A percentile compares a stretch with the other conserved stretches of the same genome.
Conservation (phyloP, 2,797 vertebrate genomes). For the Diplodus puntazzo region DNA sequence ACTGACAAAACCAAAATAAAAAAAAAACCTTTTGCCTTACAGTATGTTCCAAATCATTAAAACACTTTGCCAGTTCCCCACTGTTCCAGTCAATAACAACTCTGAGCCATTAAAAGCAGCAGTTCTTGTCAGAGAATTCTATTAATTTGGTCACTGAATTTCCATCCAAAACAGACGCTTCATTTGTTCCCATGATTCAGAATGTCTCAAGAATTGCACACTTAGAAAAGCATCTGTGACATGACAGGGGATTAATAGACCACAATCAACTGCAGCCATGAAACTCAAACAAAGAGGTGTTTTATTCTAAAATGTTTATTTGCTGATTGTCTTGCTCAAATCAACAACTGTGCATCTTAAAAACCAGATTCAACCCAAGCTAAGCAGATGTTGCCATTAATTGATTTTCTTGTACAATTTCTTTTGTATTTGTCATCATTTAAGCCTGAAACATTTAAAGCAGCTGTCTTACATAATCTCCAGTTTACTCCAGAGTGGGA, state of each 20-base stretch:
- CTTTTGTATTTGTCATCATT: background rate
- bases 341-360: background rate
- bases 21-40: constrained; percentile 29
- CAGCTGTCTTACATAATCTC: background rate
- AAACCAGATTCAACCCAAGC: background rate
- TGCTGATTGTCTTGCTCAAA: background rate
- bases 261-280: background rate
- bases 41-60: constrained; percentile 39
- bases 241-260: background rate
- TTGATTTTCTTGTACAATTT: background rate
- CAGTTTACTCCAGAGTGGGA: constrained; percentile 5
- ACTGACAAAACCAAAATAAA: constrained; percentile 31
- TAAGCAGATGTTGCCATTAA: background rate
- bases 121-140: constrained; percentile 27
- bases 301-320: background rate
- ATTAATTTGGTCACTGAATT: constrained; percentile 30
- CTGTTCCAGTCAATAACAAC: constrained; percentile 36
- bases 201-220: background rate
- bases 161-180: constrained; percentile 8
- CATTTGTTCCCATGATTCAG: background rate
- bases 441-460: background rate
- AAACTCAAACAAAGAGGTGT: background rate
- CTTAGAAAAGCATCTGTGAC: background rate
- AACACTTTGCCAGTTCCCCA: constrained; percentile 28
- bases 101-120: constrained; percentile 16